Percentiles rank a stretch among this genome's conserved stretches.
Evolutionary conservation across 2,113 vertebrate genomes (phyloP).

Genomic region (Rhinogobius similis): DNA sequence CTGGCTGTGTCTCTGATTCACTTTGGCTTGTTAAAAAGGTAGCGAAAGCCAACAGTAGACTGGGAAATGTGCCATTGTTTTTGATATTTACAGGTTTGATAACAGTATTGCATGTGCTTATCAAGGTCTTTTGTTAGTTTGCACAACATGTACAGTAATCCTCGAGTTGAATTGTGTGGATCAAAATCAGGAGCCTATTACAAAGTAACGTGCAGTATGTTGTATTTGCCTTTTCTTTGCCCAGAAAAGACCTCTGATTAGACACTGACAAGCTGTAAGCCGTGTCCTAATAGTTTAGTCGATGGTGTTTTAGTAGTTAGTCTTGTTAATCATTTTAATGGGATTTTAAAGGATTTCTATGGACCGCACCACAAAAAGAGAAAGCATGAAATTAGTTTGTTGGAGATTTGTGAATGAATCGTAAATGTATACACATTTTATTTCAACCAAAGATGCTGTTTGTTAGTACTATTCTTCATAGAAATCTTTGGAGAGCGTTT

Average conservation of each 20-base stretch:
- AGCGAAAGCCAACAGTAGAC: constrained; percentile 3
- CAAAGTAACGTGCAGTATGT: neutral
- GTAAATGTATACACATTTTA: too few relatives aligned
- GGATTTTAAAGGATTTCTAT: too few relatives aligned
- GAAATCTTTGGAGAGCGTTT: too few relatives aligned
- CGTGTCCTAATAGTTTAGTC: too few relatives aligned
- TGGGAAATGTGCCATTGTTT: constrained; percentile 8
- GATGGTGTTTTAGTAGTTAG: too few relatives aligned
- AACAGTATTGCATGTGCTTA: constrained; percentile 36
- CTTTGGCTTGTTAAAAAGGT: constrained; percentile 15
- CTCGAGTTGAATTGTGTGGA: neutral
- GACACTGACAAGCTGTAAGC: neutral
- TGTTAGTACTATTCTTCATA: too few relatives aligned
- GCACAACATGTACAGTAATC: neutral
- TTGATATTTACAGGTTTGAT: constrained; percentile 24
- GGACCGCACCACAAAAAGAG: too few relatives aligned
- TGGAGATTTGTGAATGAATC: too few relatives aligned
- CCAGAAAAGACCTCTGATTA: neutral
- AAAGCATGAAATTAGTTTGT: too few relatives aligned
- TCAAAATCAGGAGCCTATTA: neutral
- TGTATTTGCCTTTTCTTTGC: neutral
- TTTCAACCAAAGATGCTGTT: too few relatives aligned
- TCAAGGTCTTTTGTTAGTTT: constrained; percentile 53
- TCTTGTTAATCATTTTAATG: too few relatives aligned
- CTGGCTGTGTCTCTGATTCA: constrained; percentile 21